Percentiles rank a stretch among this genome's conserved stretches.
Conservation (phyloP, 2,113 vertebrate genomes). For the Apodemus sylvaticus region DNA sequence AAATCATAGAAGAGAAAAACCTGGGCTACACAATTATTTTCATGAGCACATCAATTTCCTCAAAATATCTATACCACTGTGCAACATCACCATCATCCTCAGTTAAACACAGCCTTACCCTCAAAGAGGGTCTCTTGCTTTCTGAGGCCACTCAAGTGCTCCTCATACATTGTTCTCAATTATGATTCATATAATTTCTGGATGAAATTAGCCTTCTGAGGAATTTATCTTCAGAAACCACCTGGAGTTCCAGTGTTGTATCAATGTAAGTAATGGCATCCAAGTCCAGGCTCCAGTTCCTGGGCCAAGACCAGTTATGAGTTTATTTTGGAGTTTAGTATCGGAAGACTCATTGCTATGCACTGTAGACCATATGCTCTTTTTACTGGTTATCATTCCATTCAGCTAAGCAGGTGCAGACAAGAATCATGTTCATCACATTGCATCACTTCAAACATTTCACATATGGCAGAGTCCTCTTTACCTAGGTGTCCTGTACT, state of each 20-base stretch:
- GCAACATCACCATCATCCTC: background rate
- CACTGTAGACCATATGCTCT: background rate
- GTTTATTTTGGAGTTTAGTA: background rate
- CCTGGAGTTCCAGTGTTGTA: background rate
- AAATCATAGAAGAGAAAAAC: background rate
- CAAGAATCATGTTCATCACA: background rate
- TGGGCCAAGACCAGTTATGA: background rate
- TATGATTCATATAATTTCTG: background rate
- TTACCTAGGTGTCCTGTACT: background rate
- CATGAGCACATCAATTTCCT: background rate
- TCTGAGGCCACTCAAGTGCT: background rate
- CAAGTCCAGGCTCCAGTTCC: background rate
- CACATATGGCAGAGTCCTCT: background rate
- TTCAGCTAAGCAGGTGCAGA: background rate
- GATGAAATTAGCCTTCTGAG: background rate
- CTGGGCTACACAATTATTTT: background rate
- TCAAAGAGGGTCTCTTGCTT: background rate
- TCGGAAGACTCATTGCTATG: too few species aligned
- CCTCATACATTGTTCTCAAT: background rate
- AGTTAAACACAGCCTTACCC: background rate
- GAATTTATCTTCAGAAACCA: background rate
- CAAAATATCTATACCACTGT: background rate
- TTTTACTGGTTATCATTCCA: background rate
- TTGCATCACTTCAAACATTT: background rate
- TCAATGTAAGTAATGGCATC: fast-evolving